Conservation (phyloP, 1,140 invertebrate species). For the Choristoneura fumiferana region DNA sequence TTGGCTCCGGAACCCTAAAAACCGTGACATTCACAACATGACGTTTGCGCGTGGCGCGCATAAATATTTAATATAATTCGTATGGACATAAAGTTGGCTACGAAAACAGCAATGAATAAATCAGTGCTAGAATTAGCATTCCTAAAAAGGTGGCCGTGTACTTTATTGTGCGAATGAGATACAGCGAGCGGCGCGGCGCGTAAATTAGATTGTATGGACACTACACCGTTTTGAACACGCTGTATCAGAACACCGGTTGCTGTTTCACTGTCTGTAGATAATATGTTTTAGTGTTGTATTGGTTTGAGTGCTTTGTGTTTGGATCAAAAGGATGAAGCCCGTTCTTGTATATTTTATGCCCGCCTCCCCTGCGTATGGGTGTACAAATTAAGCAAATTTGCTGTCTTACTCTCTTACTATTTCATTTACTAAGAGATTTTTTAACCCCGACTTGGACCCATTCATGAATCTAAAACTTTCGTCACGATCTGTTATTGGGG, state of each 20-base stretch:
- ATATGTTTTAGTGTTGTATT: neutral
- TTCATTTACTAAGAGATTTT: too few species aligned
- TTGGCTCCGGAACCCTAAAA: constrained; percentile 24
- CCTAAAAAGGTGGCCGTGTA: constrained; percentile 57
- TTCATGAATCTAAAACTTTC: too few species aligned
- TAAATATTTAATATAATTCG: too few species aligned
- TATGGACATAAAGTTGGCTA: constrained; percentile 23
- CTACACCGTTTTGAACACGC: constrained; percentile 54
- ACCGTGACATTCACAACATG: neutral
- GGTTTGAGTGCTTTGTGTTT: neutral
- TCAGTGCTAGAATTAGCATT: constrained; percentile 55
- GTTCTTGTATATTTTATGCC: too few species aligned
- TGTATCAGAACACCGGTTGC: constrained; percentile 27
- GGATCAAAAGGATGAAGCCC: too few species aligned
- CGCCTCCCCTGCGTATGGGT: too few species aligned
- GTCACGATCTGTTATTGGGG: too few species aligned
- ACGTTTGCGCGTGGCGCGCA: too few species aligned
- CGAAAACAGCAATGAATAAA: constrained; percentile 49
- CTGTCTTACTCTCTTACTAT: too few species aligned
- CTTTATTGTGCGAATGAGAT: constrained; percentile 47
- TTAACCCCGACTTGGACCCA: too few species aligned
- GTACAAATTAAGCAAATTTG: too few species aligned
- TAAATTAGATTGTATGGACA: constrained; percentile 69
- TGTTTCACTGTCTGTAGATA: neutral
- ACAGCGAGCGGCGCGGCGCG: constrained; percentile 39